phyloP scores from a whole-genome alignment of 2,797 vertebrate genomes.

The Delichon dasypus region DNA sequence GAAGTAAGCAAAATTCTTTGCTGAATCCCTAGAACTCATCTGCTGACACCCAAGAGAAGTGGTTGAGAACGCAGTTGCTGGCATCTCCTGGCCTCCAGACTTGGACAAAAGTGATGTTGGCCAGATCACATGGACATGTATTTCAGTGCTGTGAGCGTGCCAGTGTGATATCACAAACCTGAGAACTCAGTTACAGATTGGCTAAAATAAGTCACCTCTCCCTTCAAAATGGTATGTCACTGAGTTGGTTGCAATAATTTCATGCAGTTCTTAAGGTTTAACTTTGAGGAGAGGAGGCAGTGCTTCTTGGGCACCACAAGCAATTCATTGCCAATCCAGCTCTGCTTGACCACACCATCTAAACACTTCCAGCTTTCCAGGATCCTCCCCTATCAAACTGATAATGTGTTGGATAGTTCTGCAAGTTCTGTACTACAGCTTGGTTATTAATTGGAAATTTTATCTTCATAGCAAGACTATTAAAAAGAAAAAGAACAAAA shows the following conservation, averaged over 20 bases:
- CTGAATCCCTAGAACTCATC: neutral
- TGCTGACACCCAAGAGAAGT: neutral
- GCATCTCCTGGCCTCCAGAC: neutral
- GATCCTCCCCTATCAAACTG: neutral
- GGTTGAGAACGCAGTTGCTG: neutral
- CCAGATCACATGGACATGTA: neutral
- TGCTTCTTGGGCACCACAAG: neutral
- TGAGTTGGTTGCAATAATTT: neutral
- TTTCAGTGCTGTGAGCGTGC: neutral
- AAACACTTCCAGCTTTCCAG: neutral
- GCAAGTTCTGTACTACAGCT: neutral
- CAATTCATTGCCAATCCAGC: accelerated
- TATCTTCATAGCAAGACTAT: neutral
- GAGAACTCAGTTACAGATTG: accelerated
- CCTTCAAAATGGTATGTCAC: neutral
- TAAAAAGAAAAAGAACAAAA: neutral
- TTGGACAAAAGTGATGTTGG: neutral
- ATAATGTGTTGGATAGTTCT: neutral
- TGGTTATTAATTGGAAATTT: neutral
- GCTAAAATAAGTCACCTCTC: neutral
- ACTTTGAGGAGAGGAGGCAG: neutral
- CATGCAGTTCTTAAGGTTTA: neutral
- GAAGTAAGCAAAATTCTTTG: neutral
- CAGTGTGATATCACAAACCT: neutral
- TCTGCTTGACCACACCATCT: neutral